A percentile compares a stretch with the other conserved stretches of the same genome.
These are phyloP conservation scores for Panagrolaimus sp. DNA, from an alignment of 1,140 invertebrate genomes.

Conservation along the genomic window DNA sequence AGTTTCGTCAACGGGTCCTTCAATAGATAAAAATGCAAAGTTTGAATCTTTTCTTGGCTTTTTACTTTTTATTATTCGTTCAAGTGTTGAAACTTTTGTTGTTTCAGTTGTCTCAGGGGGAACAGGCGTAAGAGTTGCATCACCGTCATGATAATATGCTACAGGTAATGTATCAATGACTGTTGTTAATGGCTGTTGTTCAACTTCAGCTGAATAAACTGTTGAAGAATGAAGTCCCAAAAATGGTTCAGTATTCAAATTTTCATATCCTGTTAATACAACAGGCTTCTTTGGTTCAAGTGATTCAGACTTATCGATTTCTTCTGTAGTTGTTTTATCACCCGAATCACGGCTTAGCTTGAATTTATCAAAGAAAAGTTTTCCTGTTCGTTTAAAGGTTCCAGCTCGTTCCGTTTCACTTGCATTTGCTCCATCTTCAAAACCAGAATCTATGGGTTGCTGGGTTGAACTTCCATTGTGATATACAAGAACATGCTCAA, in stretches of 20 bases:
- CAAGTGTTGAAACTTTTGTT: neutral
- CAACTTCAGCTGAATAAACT: neutral
- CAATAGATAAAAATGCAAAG: neutral
- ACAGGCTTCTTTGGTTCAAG: neutral
- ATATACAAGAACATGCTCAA: neutral
- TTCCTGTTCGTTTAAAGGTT: neutral
- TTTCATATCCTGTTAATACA: neutral
- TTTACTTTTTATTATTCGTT: neutral
- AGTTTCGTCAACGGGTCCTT: neutral
- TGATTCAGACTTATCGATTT: neutral
- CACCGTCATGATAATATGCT: neutral
- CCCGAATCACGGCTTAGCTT: neutral
- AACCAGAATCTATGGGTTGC: neutral
- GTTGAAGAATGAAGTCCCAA: slow-evolving; percentile 8
- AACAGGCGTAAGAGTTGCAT: neutral
- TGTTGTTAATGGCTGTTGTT: neutral
- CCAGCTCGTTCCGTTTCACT: neutral
- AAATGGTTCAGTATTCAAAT: neutral
- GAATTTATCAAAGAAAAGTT: neutral
- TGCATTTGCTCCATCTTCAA: neutral
- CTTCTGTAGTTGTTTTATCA: neutral
- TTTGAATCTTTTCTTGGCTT: neutral
- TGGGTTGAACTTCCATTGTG: neutral
- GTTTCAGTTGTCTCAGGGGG: neutral
- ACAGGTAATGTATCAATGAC: neutral